Evolutionary conservation across 2,888 invertebrate genomes (phyloP).

Genomic region (Parasteatoda lunata): DNA sequence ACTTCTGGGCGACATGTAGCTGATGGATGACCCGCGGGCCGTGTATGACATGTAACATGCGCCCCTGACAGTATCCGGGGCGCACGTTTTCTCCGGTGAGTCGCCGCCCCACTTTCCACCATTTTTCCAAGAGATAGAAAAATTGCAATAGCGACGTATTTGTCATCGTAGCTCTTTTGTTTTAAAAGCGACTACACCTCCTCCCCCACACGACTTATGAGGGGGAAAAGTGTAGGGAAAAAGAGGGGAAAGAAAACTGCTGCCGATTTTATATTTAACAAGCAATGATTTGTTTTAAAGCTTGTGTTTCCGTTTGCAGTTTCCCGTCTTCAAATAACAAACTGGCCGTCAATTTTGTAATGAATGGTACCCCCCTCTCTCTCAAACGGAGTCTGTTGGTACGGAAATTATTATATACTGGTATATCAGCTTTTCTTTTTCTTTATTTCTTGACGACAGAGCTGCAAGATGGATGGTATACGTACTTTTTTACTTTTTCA

Average conservation of each 20-base stretch:
- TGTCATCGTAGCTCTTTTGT: slow-evolving; percentile 41
- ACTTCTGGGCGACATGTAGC: slow-evolving; percentile 45
- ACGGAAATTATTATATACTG: too few relatives aligned
- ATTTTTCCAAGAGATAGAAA: slow-evolving; percentile 24
- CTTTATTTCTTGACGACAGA: too few relatives aligned
- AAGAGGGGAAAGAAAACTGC: slow-evolving; percentile 20
- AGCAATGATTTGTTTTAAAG: slow-evolving; percentile 45
- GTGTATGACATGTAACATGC: slow-evolving; percentile 63
- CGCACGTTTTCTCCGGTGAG: slow-evolving; percentile 19
- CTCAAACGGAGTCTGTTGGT: too few relatives aligned
- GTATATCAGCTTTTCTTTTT: too few relatives aligned
- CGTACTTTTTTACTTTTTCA: too few relatives aligned
- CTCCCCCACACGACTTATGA: neutral
- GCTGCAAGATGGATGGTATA: too few relatives aligned
- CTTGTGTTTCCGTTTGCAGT: neutral
- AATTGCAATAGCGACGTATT: slow-evolving; percentile 41
- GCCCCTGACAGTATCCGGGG: slow-evolving; percentile 44
- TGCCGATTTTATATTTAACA: slow-evolving; percentile 41
- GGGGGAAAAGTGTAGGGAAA: neutral
- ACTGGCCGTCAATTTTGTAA: neutral
- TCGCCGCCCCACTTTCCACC: neutral
- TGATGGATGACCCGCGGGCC: slow-evolving; percentile 59
- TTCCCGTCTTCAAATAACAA: neutral
- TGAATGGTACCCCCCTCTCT: neutral
- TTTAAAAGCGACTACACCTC: slow-evolving; percentile 24